These are phyloP conservation scores for Babylonia areolata DNA, from an alignment of 1,140 invertebrate genomes.

Conservation along the genomic window DNA sequence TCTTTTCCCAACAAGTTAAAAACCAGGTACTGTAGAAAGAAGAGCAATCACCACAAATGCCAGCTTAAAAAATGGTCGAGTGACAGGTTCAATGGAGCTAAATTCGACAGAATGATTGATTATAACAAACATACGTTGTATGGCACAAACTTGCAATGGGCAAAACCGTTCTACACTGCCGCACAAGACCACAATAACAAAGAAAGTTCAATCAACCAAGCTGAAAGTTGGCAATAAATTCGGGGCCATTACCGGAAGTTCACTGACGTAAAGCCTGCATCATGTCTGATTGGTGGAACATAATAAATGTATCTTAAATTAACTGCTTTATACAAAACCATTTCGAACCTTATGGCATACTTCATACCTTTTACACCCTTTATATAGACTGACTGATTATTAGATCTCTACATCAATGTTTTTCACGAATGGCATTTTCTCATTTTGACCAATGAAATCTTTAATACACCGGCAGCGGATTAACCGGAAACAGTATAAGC, in stretches of 20 bases:
- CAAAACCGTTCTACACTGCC: not conserved
- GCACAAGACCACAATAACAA: not conserved
- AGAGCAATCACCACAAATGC: not conserved
- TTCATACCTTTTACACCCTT: too few species aligned
- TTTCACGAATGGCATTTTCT: not conserved
- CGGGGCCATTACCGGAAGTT: slow-evolving; percentile 13
- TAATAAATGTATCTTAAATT: not conserved
- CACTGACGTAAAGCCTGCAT: not conserved
- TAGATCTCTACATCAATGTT: not conserved
- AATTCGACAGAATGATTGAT: not conserved
- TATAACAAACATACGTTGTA: not conserved
- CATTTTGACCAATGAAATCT: not conserved
- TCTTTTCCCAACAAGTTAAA: not conserved
- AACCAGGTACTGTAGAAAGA: not conserved
- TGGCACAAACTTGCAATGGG: not conserved
- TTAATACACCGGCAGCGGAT: too few species aligned
- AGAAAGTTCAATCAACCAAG: not conserved
- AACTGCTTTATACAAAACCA: not conserved
- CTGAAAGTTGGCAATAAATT: slow-evolving; percentile 18
- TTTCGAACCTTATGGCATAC: too few species aligned
- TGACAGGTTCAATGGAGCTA: not conserved
- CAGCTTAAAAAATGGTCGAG: not conserved
- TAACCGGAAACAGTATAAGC: too few species aligned
- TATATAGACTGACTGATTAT: too few species aligned
- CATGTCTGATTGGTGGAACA: not conserved